Conservation (phyloP, 2,113 vertebrate species). For the Porphyrio hochstetteri region DNA sequence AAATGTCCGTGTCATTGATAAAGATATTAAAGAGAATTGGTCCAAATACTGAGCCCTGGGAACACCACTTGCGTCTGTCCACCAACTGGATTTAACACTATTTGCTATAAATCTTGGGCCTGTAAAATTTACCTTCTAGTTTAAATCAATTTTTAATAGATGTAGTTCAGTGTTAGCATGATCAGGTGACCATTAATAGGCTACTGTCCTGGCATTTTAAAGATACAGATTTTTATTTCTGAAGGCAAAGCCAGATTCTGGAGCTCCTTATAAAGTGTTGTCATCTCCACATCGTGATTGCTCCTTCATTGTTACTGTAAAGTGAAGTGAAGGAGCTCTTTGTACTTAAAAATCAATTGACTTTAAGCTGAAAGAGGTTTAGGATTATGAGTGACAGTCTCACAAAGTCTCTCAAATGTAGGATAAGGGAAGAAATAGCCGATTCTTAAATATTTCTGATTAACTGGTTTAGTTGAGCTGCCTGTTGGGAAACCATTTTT, state of each 20-base stretch:
- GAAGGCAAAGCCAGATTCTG: neutral
- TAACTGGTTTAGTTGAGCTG: neutral
- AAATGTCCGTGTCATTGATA: too few species aligned
- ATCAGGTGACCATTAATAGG: neutral
- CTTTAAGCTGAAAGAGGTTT: neutral
- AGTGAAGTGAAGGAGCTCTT: neutral
- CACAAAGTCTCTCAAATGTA: neutral
- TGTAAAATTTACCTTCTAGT: neutral
- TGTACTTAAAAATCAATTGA: neutral
- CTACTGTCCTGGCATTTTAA: neutral
- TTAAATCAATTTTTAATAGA: neutral
- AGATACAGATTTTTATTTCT: neutral
- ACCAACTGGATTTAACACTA: too few species aligned
- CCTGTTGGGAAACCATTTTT: neutral
- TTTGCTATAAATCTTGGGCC: too few species aligned
- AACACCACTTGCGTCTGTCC: too few species aligned
- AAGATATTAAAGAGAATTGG: too few species aligned
- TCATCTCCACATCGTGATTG: accelerated
- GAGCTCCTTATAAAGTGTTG: neutral
- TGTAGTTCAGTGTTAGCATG: neutral
- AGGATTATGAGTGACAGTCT: neutral
- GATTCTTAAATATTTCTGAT: neutral
- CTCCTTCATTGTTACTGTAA: neutral
- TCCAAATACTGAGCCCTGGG: too few species aligned
- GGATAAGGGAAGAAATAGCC: neutral